Evolutionary conservation across 2,113 vertebrate genomes (phyloP), one percentile per base, ranked within the genome.

Genomic region (Sminthopsis crassicaudata): DNA sequence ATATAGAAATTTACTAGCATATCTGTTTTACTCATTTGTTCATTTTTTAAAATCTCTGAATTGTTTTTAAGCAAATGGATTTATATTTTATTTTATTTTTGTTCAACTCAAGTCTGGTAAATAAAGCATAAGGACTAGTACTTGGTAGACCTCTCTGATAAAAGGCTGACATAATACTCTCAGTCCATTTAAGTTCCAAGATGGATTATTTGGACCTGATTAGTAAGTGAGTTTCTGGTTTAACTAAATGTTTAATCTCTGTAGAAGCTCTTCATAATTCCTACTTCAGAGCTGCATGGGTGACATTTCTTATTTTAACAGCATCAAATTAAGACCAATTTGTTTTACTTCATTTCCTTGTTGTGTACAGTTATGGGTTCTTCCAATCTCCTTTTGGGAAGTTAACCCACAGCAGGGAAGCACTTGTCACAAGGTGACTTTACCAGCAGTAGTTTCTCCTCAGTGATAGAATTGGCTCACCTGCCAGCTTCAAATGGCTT

Each of bases 361-460:
- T 98, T 97, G 94, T 91, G 97, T 97, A 94, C 30, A 54, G 90
- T 96, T 97, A 96, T 93, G 92, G 97, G 96, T 94, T 97, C 97
- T 97, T 94, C 93, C 84, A 98, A 92, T 95, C 97, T 95, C 95
- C 96, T 98, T 98, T 98, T 94, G 97, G 96, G 97, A 94, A 95
- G 97, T 98, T 99, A 98, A 98, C 97, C 97, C 96, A 19, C 98
- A 98, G 98, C 98, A 95, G 98, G 98, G 98, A 97, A 94, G 98
- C 97, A 97, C 98, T 98, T 98, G 98, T 98, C 97, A 97, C 97
- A 98, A 98, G 97, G 98, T 98, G 98, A 98, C 98, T 98, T 98
- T 98, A 98, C 97, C 98, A 98, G 97, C 97, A 98, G 97, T 96
- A 92, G 97, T 98, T 98, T 98, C 97, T 98, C 97, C 97, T 98